A percentile compares a stretch with the other conserved stretches of the same genome.
These are phyloP conservation scores for Alcis repandata DNA, from an alignment of 2,888 invertebrate genomes.

Conservation along the genomic window DNA sequence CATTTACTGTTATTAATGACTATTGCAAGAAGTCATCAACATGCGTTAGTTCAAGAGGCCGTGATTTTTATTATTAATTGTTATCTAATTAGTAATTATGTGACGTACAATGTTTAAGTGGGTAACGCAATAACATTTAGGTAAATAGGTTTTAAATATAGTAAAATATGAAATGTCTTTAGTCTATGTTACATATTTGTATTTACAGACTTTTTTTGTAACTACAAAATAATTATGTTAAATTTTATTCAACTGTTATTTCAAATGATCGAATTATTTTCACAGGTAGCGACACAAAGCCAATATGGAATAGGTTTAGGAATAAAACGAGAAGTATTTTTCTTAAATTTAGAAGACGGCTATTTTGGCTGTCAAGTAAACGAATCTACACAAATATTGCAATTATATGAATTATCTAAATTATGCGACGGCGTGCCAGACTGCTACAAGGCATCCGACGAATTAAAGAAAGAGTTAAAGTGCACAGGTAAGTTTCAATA, in stretches of 20 bases:
- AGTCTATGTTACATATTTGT: no score
- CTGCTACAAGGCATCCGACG: slow-evolving; percentile 97
- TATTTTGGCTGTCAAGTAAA: slow-evolving; percentile 99
- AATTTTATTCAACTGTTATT: background rate
- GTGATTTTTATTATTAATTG: no score
- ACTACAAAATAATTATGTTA: background rate
- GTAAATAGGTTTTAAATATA: no score
- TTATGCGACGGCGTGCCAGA: slow-evolving; percentile 96
- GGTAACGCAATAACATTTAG: no score
- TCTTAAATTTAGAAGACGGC: slow-evolving; percentile 98
- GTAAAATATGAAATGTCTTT: no score
- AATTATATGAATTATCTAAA: slow-evolving; percentile 97
- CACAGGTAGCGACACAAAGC: slow-evolving; percentile 91
- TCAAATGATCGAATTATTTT: slow-evolving; percentile 54
- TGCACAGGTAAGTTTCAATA: slow-evolving; percentile 93
- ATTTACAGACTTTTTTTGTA: background rate
- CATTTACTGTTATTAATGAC: no score
- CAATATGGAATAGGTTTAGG: slow-evolving; percentile 93
- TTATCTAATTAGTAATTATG: no score
- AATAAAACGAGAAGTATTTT: slow-evolving; percentile 97
- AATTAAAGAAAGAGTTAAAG: slow-evolving; percentile 95
- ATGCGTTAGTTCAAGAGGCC: no score
- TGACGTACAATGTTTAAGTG: no score
- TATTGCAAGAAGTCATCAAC: no score
- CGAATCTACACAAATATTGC: slow-evolving; percentile 97